A percentile compares a stretch with the other conserved stretches of the same genome.
Evolutionary conservation across 2,888 invertebrate genomes (phyloP).

Genomic region (Stictocephala bisonia): DNA sequence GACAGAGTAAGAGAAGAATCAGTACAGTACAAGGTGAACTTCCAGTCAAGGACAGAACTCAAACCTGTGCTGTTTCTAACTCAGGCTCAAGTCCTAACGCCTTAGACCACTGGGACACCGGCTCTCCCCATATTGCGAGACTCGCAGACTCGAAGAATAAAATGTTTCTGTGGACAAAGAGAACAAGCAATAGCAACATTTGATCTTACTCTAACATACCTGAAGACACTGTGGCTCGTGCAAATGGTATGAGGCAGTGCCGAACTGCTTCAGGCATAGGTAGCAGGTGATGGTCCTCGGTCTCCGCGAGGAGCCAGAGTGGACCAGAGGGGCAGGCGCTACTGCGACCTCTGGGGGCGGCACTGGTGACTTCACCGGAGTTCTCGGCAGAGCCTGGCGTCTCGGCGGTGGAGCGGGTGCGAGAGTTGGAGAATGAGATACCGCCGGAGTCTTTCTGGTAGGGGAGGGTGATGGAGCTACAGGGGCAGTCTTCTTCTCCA

Average conservation of each 20-base stretch:
- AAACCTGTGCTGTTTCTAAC: too few species aligned
- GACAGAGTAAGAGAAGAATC: too few species aligned
- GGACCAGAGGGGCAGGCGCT: neutral
- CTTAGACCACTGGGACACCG: too few species aligned
- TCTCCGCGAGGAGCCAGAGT: conserved; percentile 53
- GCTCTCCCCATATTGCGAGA: too few species aligned
- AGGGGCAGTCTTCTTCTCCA: conserved; percentile 32
- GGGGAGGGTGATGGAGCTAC: conserved; percentile 9
- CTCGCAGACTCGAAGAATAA: too few species aligned
- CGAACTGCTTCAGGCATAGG: conserved; percentile 75
- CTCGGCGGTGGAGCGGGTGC: conserved; percentile 31
- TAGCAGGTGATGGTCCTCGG: conserved; percentile 69
- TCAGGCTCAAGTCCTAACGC: too few species aligned
- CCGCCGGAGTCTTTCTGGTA: neutral
- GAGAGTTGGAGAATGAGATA: neutral
- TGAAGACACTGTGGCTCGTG: conserved; percentile 76
- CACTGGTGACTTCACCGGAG: conserved; percentile 36
- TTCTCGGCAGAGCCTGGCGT: conserved; percentile 32
- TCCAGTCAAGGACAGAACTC: too few species aligned
- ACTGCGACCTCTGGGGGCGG: conserved; percentile 1
- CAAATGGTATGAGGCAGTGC: conserved; percentile 72
- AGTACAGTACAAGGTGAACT: too few species aligned
- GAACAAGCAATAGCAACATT: too few species aligned
- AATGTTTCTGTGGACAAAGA: too few species aligned
- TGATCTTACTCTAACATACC: too few species aligned